Conservation (phyloP, 92 coral and sea anemone genomes). For the Bergia sp. region DNA sequence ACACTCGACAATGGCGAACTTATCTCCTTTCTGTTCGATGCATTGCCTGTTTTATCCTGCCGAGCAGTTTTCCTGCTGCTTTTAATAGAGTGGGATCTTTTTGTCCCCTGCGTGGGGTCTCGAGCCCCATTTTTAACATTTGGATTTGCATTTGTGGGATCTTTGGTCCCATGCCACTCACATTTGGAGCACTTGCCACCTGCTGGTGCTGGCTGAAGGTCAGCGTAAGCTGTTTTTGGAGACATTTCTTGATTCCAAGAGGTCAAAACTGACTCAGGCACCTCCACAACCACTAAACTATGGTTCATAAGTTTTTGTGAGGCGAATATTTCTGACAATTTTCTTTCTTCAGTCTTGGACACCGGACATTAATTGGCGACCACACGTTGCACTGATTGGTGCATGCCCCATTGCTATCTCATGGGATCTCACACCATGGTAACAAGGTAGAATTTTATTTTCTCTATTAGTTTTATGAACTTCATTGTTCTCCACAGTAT, state of each 20-base stretch:
- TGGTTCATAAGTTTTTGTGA: background rate
- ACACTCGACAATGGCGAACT: too few species aligned
- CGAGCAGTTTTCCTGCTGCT: too few species aligned
- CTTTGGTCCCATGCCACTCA: background rate
- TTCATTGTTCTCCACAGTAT: too few species aligned
- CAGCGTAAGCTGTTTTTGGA: background rate
- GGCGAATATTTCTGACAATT: background rate
- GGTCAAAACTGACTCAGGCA: background rate
- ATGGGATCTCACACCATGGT: too few species aligned
- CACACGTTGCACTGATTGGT: conserved; percentile 13
- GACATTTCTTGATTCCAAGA: background rate
- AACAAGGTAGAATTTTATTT: background rate
- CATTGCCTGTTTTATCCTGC: conserved; percentile 1
- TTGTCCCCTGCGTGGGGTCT: background rate
- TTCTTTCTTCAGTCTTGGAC: conserved; percentile 6
- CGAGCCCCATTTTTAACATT: background rate
- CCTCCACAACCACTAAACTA: background rate
- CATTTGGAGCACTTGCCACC: background rate
- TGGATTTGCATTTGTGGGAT: background rate
- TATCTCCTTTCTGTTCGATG: too few species aligned
- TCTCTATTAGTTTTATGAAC: too few species aligned
- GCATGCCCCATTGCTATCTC: background rate
- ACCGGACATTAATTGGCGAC: background rate
- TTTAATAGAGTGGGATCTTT: background rate
- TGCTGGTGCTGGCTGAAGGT: background rate